These are phyloP conservation scores for Thelaira solivaga DNA, from an alignment of 2,888 invertebrate genomes.

Conservation along the genomic window DNA sequence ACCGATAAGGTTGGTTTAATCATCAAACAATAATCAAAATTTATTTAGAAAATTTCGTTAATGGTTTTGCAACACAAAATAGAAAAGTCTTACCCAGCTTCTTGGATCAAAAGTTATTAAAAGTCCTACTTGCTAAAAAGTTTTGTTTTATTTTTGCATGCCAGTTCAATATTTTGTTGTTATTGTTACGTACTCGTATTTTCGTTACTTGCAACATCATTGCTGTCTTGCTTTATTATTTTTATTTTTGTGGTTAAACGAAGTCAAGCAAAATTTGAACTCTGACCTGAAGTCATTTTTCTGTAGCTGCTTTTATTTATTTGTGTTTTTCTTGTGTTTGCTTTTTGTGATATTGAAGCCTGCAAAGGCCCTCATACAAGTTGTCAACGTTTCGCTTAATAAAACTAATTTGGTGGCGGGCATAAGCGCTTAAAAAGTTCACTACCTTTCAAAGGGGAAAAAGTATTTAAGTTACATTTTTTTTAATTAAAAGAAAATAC, in stretches of 20 bases:
- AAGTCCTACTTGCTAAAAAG: too few relatives aligned
- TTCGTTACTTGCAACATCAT: conserved; percentile 42
- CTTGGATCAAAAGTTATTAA: conserved; percentile 22
- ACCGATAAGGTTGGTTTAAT: conserved; percentile 61
- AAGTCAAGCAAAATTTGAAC: conserved; percentile 61
- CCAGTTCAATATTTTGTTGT: not conserved
- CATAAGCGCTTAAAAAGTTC: not conserved
- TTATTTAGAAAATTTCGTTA: conserved; percentile 53
- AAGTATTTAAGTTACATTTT: too few relatives aligned
- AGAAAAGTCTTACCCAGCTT: conserved; percentile 7
- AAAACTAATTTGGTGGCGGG: too few relatives aligned
- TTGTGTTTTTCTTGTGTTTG: not conserved
- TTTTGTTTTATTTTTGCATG: conserved; percentile 24
- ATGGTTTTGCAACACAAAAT: not conserved
- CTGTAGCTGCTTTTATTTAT: conserved; percentile 21
- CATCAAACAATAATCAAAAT: conserved; percentile 51
- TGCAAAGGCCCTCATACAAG: conserved; percentile 47
- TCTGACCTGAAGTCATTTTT: conserved; percentile 47
- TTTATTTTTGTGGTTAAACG: conserved; percentile 14
- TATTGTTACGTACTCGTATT: conserved; percentile 24
- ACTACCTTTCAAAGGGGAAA: too few relatives aligned
- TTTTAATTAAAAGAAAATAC: too few relatives aligned
- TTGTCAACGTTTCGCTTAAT: conserved; percentile 28
- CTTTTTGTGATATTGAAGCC: not conserved
- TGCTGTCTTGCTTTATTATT: not conserved